Evolutionary conservation across 2,113 vertebrate genomes (phyloP).

Genomic region (Chaenogobius annularis): DNA sequence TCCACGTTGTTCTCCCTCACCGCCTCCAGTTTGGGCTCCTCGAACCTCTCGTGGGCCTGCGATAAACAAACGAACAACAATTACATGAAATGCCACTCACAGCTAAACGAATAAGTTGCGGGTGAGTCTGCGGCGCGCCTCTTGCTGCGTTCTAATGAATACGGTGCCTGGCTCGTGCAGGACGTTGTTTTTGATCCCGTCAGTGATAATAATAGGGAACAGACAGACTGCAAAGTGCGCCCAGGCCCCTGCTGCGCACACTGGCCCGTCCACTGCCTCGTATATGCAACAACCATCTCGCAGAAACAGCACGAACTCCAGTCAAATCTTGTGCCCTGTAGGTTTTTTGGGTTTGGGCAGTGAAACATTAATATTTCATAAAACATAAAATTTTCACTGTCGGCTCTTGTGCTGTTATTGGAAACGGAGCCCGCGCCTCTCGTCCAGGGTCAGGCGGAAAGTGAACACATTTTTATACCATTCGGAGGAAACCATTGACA

Average conservation of each 20-base stretch:
- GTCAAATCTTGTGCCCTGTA: slow-evolving; percentile 25
- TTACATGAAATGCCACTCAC: background rate
- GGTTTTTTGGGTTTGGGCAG: slow-evolving; percentile 22
- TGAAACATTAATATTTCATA: slow-evolving; percentile 54
- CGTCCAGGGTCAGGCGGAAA: slow-evolving; percentile 17
- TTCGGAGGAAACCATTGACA: background rate
- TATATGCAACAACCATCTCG: slow-evolving; percentile 20
- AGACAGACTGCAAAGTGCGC: slow-evolving; percentile 5
- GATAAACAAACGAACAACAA: background rate
- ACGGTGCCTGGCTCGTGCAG: slow-evolving; percentile 11
- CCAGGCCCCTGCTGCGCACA: slow-evolving; percentile 12
- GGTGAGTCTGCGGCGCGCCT: background rate
- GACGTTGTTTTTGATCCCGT: slow-evolving; percentile 12
- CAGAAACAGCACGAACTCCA: slow-evolving; percentile 25
- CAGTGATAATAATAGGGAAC: slow-evolving; percentile 10
- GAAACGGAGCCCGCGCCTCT: slow-evolving; percentile 17
- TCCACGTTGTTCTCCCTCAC: slow-evolving; percentile 93
- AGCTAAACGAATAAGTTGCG: background rate
- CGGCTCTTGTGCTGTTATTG: slow-evolving; percentile 20
- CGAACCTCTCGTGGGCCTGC: slow-evolving; percentile 88
- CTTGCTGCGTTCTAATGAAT: slow-evolving; percentile 11
- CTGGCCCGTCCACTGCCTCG: slow-evolving; percentile 13
- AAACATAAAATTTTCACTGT: slow-evolving; percentile 43
- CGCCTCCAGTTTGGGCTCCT: slow-evolving; percentile 92
- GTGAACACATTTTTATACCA: background rate